Evolutionary conservation across 2,797 vertebrate genomes (phyloP), one percentile per base, ranked within the genome.

Genomic region (Crenichthys baileyi): DNA sequence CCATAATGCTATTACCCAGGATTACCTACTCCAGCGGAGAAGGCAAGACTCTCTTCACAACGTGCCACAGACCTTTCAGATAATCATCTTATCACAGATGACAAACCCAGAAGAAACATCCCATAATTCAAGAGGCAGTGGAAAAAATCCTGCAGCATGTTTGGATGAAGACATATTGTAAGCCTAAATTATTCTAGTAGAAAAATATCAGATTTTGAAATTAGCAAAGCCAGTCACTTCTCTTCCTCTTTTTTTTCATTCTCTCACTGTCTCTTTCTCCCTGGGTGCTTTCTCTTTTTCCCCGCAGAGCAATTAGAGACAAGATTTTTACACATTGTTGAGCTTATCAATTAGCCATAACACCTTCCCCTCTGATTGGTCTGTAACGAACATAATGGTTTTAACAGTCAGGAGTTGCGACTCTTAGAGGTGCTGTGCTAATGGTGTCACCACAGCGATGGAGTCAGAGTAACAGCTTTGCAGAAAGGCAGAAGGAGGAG

Each of bases 401-500:
- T 97, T 97, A 98, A 96, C 96, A 96, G 97, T 96, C 96, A 96
- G 96, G 96, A 97, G 97, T 96, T 96, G 96, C 96, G 97, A 97
- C 96, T 97, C 97, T 98, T 97, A 98, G 98, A 98, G 97, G 95
- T 96, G 96, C 95, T 93, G 95, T 97, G 96, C 97, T 98, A 99
- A 99, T 98, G 96, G 96, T 92, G 94, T 95, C 95, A 95, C 95
- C 95, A 94, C 96, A 93, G 95, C 95, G 96, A 96, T 95, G 94
- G 93, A 95, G 95, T 95, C 91, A 87, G 82, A 77, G 92, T 90
- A 92, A 89, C 92, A 89, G 90, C 92, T 93, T 87, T 82, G 87
- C 29, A 74, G 90, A 89, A 83, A 88, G 80, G 87, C 81, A 91
- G 83, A 86, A 83, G 89, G 83, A 78, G 84, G 81, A 56, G 76